Percentiles rank a stretch among this genome's conserved stretches.
Evolutionary conservation across 2,888 invertebrate species (phyloP).

Genomic region (Ashinkailepas kermadecensis): DNA sequence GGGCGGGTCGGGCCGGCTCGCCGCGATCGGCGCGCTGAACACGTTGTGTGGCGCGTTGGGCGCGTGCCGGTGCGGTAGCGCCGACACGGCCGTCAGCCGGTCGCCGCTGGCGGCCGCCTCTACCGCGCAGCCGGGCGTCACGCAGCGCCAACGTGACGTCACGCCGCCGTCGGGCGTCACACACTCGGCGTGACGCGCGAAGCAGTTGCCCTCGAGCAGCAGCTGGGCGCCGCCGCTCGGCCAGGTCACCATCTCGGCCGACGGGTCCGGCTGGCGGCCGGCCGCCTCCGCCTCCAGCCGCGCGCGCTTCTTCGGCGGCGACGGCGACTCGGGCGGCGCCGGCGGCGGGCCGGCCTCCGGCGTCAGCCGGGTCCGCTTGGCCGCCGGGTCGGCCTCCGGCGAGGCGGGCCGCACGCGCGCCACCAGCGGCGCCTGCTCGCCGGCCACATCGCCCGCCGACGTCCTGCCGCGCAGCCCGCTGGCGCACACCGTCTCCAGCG

Average conservation of each 20-base stretch:
- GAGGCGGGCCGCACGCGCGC: background rate
- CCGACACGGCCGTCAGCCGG: background rate
- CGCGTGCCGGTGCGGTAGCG: background rate
- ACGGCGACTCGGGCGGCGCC: background rate
- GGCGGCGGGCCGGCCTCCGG: background rate
- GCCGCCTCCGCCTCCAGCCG: background rate
- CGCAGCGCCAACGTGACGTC: background rate
- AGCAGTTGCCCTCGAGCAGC: constrained; percentile 18
- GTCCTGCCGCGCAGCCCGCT: background rate
- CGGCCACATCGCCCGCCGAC: background rate
- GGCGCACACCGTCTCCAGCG: constrained; percentile 18
- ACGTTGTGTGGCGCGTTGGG: constrained; percentile 1
- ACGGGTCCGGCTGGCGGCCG: background rate
- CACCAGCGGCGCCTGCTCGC: constrained; percentile 10
- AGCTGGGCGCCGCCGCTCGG: background rate
- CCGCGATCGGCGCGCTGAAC: background rate
- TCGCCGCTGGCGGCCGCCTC: background rate
- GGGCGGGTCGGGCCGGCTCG: background rate
- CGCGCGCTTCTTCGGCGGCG: background rate
- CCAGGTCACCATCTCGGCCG: background rate
- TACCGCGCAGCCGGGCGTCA: background rate
- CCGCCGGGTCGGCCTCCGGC: background rate
- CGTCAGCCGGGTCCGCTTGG: background rate
- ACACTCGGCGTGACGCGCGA: background rate
- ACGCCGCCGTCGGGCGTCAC: background rate